A percentile compares a stretch with the other conserved stretches of the same genome.
Conservation (phyloP, 2,113 vertebrate species). For the Mobula hypostoma region DNA sequence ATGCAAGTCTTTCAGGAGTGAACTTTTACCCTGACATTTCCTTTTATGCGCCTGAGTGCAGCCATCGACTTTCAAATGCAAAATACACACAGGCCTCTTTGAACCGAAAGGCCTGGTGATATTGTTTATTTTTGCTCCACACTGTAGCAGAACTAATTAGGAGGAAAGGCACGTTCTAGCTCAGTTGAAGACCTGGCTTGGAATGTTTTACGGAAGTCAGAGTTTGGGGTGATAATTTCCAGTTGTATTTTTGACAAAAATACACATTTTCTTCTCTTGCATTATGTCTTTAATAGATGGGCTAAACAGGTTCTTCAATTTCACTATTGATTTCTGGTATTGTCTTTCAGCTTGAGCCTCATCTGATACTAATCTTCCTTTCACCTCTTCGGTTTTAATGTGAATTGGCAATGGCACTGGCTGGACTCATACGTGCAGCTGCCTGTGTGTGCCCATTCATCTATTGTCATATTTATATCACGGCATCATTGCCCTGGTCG, state of each 20-base stretch:
- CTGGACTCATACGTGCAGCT: not conserved
- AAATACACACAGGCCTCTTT: conserved; percentile 40
- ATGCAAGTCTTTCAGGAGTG: conserved; percentile 44
- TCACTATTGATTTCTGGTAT: conserved; percentile 3
- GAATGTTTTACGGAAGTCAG: conserved; percentile 23
- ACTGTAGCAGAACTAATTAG: conserved; percentile 46
- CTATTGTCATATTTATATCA: not conserved
- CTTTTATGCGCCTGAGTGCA: conserved; percentile 46
- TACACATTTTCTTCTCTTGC: not conserved
- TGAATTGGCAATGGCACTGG: not conserved
- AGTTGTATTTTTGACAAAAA: not conserved
- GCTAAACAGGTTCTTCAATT: not conserved
- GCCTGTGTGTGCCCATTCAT: not conserved
- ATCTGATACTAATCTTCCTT: not conserved
- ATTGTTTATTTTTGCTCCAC: conserved; percentile 21
- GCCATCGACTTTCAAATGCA: conserved; percentile 48
- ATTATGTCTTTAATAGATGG: not conserved
- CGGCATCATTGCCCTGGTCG: not conserved
- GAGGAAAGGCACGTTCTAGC: conserved; percentile 41
- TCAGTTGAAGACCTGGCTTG: conserved; percentile 39
- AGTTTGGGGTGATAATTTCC: conserved; percentile 4
- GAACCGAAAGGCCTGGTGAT: conserved; percentile 18
- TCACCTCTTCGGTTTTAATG: conserved; percentile 12
- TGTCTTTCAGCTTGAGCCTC: not conserved
- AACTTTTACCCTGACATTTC: conserved; percentile 55